phyloP scores from a whole-genome alignment of 1,140 invertebrate species.

The Hycleus phaleratus region DNA sequence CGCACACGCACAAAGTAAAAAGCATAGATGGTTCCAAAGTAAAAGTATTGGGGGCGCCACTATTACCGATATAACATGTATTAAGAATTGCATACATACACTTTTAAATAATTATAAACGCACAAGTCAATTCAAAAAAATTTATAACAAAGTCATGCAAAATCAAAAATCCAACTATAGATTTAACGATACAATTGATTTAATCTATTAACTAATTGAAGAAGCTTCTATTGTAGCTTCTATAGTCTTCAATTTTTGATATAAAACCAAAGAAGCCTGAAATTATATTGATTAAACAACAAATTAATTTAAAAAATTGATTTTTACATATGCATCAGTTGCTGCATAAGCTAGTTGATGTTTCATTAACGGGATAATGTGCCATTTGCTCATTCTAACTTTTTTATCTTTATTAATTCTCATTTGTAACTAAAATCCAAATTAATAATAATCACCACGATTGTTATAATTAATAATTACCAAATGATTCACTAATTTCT shows the following conservation, averaged over 20 bases:
- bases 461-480: slow-evolving; percentile 35
- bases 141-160: too few species aligned
- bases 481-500: slow-evolving; percentile 49
- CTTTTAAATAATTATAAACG: too few species aligned
- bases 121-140: too few species aligned
- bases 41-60: too few species aligned
- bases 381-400: slow-evolving; percentile 56
- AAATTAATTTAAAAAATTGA: slow-evolving; percentile 1
- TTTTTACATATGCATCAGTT: slow-evolving; percentile 56
- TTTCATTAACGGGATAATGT: slow-evolving; percentile 47
- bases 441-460: slow-evolving; percentile 6
- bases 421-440: slow-evolving; percentile 41
- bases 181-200: too few species aligned
- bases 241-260: slow-evolving; percentile 14
- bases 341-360: slow-evolving; percentile 54
- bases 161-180: too few species aligned
- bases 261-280: slow-evolving; percentile 24
- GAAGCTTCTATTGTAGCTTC: too few species aligned
- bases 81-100: too few species aligned
- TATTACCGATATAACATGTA: too few species aligned
- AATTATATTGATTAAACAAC: slow-evolving; percentile 11
- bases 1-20: too few species aligned
- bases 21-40: too few species aligned
- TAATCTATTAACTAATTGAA: too few species aligned
- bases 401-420: slow-evolving; percentile 49